phyloP scores from a whole-genome alignment of 2,113 vertebrate species.

The Bos taurus region ARS-UCD2.0 NC_037328.1:128707501-128708000 shows the following conservation, averaged over 20 bases:
- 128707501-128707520: not conserved
- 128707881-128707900: not conserved
- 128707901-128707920: rapidly evolving
- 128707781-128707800: not conserved
- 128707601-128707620: not conserved
- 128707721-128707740: not conserved
- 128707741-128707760: not conserved
- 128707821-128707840: not conserved
- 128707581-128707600: not conserved
- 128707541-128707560: not conserved
- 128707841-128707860: not conserved
- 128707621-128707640: not conserved
- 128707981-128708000: too few species aligned
- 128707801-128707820: not conserved
- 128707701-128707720: not conserved
- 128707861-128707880: not conserved
- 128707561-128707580: not conserved
- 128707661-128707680: not conserved
- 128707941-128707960: rapidly evolving
- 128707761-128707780: not conserved
- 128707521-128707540: not conserved
- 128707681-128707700: not conserved
- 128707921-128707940: not conserved
- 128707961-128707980: not conserved
- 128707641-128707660: not conserved